phyloP scores from a whole-genome alignment of 2,797 vertebrate species.

The Triplophysa yarkandensis region DNA sequence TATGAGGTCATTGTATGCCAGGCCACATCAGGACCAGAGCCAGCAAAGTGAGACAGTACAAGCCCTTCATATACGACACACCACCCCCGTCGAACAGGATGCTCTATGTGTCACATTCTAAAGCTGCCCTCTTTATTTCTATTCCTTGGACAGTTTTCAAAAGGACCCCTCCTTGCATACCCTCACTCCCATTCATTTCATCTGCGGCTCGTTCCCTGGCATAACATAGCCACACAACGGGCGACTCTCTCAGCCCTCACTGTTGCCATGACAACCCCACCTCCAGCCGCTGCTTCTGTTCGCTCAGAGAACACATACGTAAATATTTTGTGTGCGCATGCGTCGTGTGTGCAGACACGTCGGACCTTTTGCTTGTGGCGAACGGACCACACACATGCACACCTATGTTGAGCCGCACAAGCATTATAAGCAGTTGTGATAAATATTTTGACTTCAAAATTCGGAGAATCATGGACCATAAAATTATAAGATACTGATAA shows the following conservation, averaged over 20 bases:
- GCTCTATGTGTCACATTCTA: conserved; percentile 55
- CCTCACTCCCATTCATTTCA: conserved; percentile 61
- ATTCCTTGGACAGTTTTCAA: conserved; percentile 49
- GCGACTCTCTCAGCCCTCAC: conserved; percentile 67
- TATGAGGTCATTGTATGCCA: conserved; percentile 65
- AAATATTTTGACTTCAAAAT: too few relatives aligned
- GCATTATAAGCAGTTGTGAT: background rate
- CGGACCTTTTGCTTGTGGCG: conserved; percentile 20
- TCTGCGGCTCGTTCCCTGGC: conserved; percentile 64
- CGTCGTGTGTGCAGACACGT: conserved; percentile 60
- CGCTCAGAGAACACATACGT: conserved; percentile 62
- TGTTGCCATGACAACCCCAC: conserved; percentile 84
- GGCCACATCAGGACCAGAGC: conserved; percentile 48
- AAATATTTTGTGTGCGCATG: conserved; percentile 57
- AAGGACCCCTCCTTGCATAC: conserved; percentile 50
- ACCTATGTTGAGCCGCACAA: conserved; percentile 54
- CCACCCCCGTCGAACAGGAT: conserved; percentile 47
- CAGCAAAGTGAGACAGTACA: conserved; percentile 66
- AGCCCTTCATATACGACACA: conserved; percentile 45
- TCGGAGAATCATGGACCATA: too few relatives aligned
- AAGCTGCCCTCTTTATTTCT: conserved; percentile 50
- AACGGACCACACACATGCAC: conserved; percentile 57
- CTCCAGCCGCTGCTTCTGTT: conserved; percentile 68
- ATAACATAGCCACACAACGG: conserved; percentile 64
- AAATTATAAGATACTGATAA: too few relatives aligned